A percentile compares a stretch with the other conserved stretches of the same genome.
Evolutionary conservation across 37 sponge, comb jelly and placozoan species (phyloP).

Genomic region (Ephydatia muelleri): DNA sequence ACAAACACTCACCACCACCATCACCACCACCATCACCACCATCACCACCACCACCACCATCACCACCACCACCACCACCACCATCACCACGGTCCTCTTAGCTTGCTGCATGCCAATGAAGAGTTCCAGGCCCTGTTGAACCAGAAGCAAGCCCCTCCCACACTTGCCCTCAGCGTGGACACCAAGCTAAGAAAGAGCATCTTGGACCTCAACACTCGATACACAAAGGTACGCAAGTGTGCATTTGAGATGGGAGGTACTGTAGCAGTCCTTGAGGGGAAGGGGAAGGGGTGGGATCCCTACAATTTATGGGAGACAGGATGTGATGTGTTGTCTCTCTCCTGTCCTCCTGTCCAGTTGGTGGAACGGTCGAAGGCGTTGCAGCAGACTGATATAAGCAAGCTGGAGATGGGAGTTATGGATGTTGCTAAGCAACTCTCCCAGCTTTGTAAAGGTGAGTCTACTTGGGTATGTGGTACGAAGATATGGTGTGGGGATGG

Average conservation of each 20-base stretch:
- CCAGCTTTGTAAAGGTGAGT: constrained; percentile 60
- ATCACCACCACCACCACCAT: too few species aligned
- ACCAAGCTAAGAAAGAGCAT: constrained; percentile 64
- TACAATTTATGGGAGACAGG: not conserved
- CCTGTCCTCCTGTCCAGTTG: constrained; percentile 24
- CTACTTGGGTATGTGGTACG: too few species aligned
- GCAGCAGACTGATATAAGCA: constrained; percentile 32
- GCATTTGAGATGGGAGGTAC: not conserved
- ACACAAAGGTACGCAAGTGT: constrained; percentile 51
- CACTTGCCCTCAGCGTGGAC: constrained; percentile 51
- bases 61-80: too few species aligned
- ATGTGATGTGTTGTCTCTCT: not conserved
- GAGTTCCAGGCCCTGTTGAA: constrained; percentile 51
- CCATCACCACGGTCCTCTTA: too few species aligned
- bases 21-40: too few species aligned
- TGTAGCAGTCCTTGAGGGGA: not conserved
- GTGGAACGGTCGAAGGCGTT: constrained; percentile 63
- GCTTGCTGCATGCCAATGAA: constrained; percentile 37
- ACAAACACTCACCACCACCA: too few species aligned
- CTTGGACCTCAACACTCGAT: constrained; percentile 55
- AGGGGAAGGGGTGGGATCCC: too few species aligned
- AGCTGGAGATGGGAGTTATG: constrained; percentile 37
- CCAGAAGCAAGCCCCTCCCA: constrained; percentile 23
- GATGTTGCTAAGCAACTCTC: constrained; percentile 36
- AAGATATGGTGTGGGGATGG: too few species aligned